Conservation (phyloP, 2,888 invertebrate genomes). For the Ametastegia equiseti region DNA sequence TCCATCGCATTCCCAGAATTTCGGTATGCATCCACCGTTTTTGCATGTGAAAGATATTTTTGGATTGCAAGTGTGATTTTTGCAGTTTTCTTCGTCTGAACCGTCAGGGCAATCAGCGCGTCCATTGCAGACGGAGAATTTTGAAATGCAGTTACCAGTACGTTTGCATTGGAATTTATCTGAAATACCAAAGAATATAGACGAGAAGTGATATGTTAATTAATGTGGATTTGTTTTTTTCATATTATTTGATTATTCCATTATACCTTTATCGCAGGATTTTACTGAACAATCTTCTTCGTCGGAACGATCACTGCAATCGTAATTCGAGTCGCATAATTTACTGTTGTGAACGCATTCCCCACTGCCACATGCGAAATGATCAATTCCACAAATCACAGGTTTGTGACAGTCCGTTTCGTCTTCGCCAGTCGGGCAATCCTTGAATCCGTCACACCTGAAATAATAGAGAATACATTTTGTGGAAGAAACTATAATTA, state of each 20-base stretch:
- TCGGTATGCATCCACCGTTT: conserved; percentile 72
- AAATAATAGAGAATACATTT: conserved; percentile 28
- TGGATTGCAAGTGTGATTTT: conserved; percentile 58
- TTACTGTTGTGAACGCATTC: conserved; percentile 76
- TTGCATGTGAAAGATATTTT: conserved; percentile 68
- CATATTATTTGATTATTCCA: background rate
- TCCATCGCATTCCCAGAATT: conserved; percentile 75
- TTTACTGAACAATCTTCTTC: conserved; percentile 77
- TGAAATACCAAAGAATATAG: too few relatives aligned
- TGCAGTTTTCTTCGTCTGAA: conserved; percentile 83
- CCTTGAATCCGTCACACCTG: conserved; percentile 77
- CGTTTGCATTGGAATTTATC: conserved; percentile 81
- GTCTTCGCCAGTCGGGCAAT: conserved; percentile 80
- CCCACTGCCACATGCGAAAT: conserved; percentile 79
- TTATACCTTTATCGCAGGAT: conserved; percentile 54
- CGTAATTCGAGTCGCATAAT: conserved; percentile 78
- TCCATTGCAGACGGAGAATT: conserved; percentile 84
- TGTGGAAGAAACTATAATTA: background rate
- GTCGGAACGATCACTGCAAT: conserved; percentile 80
- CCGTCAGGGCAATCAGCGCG: conserved; percentile 86
- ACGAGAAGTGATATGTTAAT: conserved; percentile 34
- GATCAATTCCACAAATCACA: conserved; percentile 71
- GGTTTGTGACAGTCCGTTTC: conserved; percentile 76
- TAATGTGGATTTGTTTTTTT: background rate
- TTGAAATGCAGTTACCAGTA: conserved; percentile 84